Conservation (phyloP, 2,113 vertebrate species). For the Heterotilapia buettikoferi region DNA sequence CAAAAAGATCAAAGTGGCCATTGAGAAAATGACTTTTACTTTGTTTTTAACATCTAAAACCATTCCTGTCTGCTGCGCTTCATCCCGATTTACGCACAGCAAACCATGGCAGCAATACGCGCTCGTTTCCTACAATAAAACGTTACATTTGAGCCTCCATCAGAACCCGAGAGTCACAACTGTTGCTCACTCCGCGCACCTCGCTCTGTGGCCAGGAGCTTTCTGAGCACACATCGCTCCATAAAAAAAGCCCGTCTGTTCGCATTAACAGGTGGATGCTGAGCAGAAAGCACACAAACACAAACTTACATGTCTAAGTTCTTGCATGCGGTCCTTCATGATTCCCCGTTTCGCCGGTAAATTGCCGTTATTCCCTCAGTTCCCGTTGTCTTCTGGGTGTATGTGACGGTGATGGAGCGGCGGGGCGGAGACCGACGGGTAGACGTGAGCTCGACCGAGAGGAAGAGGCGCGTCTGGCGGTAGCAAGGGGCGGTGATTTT, state of each 20-base stretch:
- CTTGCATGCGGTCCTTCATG: slow-evolving; percentile 73
- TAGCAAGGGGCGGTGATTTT: background rate
- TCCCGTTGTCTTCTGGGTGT: background rate
- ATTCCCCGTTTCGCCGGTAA: background rate
- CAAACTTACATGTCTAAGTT: slow-evolving; percentile 68
- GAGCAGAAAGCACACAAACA: background rate
- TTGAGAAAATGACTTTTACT: background rate
- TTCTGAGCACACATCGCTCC: background rate
- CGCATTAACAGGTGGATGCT: background rate
- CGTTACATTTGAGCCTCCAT: background rate
- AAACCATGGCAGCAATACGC: background rate
- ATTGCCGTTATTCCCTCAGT: background rate
- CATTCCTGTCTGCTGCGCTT: background rate
- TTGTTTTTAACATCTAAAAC: background rate
- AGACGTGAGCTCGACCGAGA: background rate
- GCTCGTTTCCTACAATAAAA: background rate
- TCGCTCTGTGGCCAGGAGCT: background rate
- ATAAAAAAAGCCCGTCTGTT: background rate
- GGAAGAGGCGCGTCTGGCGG: slow-evolving; percentile 27
- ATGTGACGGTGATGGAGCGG: slow-evolving; percentile 31
- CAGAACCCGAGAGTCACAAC: slow-evolving; percentile 32
- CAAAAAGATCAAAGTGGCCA: background rate
- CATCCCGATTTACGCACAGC: background rate
- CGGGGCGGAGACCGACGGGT: slow-evolving; percentile 16
- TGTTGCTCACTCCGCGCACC: slow-evolving; percentile 48